A percentile compares a stretch with the other conserved stretches of the same genome.
These are phyloP conservation scores for Philereme transversata DNA, from an alignment of 2,888 invertebrate species.

Conservation along the genomic window DNA sequence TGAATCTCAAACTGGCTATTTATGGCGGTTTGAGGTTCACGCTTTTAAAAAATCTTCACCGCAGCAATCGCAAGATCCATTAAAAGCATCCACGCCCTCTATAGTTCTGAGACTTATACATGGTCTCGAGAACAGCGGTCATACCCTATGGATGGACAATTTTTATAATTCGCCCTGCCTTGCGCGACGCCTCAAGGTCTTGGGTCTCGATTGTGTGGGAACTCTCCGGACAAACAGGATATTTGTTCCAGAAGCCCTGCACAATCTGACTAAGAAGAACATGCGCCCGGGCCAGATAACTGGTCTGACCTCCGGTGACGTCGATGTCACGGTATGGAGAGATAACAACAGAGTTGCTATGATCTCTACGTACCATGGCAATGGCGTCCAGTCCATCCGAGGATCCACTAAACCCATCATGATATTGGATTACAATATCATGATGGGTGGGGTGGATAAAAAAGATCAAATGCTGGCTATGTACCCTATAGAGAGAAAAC, in stretches of 20 bases:
- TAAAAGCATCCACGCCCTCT: slow-evolving; percentile 9
- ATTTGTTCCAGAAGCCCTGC: slow-evolving; percentile 19
- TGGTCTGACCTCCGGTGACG: slow-evolving; percentile 23
- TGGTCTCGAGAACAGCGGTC: slow-evolving; percentile 38
- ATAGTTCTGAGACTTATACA: slow-evolving; percentile 20
- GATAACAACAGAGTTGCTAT: slow-evolving; percentile 23
- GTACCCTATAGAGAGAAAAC: slow-evolving; percentile 41
- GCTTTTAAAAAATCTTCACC: slow-evolving; percentile 15
- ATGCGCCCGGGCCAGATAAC: slow-evolving; percentile 20
- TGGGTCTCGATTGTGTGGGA: slow-evolving; percentile 41
- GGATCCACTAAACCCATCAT: slow-evolving; percentile 30
- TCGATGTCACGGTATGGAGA: slow-evolving; percentile 29
- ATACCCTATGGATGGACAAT: slow-evolving; percentile 44
- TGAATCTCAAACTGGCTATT: slow-evolving; percentile 28
- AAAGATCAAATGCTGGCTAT: slow-evolving; percentile 38
- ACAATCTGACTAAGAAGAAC: slow-evolving; percentile 10
- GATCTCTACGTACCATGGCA: slow-evolving; percentile 34
- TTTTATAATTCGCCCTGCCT: slow-evolving; percentile 43
- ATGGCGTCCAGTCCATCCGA: slow-evolving; percentile 6
- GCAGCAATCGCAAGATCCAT: slow-evolving; percentile 17
- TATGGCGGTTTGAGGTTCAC: slow-evolving; percentile 23
- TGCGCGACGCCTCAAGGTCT: slow-evolving; percentile 37
- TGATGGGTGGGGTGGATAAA: slow-evolving; percentile 32
- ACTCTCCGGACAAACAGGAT: slow-evolving; percentile 26
- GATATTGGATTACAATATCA: slow-evolving; percentile 32